Evolutionary conservation across 2,113 vertebrate species (phyloP).

Genomic region (Eubucco bourcierii): DNA sequence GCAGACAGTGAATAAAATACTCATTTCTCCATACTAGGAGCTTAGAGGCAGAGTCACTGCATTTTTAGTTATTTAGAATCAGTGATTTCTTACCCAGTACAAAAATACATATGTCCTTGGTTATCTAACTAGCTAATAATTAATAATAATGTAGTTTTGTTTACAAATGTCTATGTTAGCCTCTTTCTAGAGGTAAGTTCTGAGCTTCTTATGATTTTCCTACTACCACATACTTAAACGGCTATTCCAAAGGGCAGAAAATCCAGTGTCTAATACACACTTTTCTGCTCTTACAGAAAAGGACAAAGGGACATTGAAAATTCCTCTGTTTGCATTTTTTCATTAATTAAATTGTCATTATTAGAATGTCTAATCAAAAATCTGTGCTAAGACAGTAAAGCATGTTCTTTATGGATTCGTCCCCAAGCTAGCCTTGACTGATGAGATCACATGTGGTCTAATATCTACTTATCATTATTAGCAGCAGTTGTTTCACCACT

Average conservation of each 20-base stretch:
- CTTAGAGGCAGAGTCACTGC: not conserved
- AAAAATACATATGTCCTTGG: not conserved
- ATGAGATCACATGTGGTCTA: not conserved
- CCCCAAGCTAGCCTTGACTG: not conserved
- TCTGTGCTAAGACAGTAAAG: not conserved
- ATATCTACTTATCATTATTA: constrained; percentile 24
- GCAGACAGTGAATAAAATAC: constrained; percentile 17
- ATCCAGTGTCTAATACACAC: not conserved
- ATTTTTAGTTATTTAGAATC: not conserved
- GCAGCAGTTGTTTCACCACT: constrained; percentile 12
- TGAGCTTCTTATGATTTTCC: not conserved
- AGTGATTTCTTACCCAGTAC: not conserved
- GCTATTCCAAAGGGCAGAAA: not conserved
- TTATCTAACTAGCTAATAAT: not conserved
- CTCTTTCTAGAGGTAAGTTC: not conserved
- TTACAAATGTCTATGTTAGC: not conserved
- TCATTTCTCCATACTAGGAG: not conserved
- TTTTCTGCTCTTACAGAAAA: not conserved
- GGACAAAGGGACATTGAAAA: not conserved
- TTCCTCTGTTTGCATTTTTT: not conserved
- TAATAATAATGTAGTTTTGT: not conserved
- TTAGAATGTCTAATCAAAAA: not conserved
- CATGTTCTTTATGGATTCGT: not conserved
- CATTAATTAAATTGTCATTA: not conserved
- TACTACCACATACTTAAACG: not conserved